Evolutionary conservation across 1,140 invertebrate genomes (phyloP), one percentile per base, ranked within the genome.

Genomic region (Drosophila arizonae): DNA sequence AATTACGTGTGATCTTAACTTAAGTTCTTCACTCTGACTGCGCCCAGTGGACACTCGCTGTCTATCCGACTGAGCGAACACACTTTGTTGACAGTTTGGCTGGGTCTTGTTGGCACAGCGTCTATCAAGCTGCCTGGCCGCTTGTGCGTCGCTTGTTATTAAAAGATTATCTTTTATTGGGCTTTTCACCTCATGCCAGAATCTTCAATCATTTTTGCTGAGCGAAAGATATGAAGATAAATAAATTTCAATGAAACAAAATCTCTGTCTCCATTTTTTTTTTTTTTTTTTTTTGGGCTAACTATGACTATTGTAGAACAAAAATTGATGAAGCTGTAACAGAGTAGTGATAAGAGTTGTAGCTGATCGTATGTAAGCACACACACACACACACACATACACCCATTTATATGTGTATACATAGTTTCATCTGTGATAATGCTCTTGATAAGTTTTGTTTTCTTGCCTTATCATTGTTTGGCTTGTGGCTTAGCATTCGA

Each of bases 1-100:
- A 66, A 36, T 48, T 39, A 55, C 64, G 6, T 11, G 63, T 55
- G 58, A 86, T 87, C 82, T 86, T 86, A 86, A 86, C 81, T 72
- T 64, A 54, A 67, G 26, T 17, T 50, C 36, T 39, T 39, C 36
- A 4, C 36, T 11, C 0, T 4, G 36, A 39, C 36, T 48, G 15
- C 39, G 39, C 54, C 50, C n/a, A 33, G 33, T 8, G 6, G 26
- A 26, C 50, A n/a, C 50, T 51, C 6, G 28, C 6, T 30, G 51
- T 36, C 52, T 33, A 33, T 17, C 52, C 52, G 52, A 50, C 11
- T 26, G 48, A 26, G 11, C 10, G 36, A 26, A 13, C 48, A 50
- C 21, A 50, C 48, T 46, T 46, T 55, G 52, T 48, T 56, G 52
- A 39, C 50, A 41, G 9, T 45, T 30, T 15, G 26, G 24, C 0